Percentiles rank a stretch among this genome's conserved stretches.
Evolutionary conservation across 2,113 vertebrate genomes (phyloP).

Genomic region (Passer domesticus): DNA sequence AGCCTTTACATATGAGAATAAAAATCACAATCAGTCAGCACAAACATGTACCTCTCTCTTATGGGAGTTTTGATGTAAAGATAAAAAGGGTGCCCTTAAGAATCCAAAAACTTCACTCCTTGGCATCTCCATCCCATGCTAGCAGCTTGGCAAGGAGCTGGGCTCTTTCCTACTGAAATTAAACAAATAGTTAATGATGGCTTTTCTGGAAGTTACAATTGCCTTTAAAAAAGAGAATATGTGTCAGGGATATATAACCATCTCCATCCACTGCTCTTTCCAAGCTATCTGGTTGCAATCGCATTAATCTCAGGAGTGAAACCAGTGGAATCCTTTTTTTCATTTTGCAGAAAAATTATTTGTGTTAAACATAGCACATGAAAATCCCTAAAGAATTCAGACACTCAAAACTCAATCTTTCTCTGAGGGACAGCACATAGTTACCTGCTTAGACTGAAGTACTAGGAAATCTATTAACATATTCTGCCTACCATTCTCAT

Average conservation of each 20-base stretch:
- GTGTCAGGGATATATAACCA: neutral
- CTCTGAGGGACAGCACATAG: neutral
- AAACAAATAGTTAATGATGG: neutral
- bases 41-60: neutral
- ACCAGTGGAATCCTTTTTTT: neutral
- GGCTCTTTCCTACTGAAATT: neutral
- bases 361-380: neutral
- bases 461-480: neutral
- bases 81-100: neutral
- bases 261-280: neutral
- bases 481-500: neutral
- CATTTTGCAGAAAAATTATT: neutral
- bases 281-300: neutral
- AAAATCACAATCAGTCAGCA: neutral
- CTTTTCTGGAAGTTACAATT: neutral
- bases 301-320: neutral
- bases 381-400: neutral
- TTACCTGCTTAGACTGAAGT: neutral
- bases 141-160: neutral
- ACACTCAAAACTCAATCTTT: neutral
- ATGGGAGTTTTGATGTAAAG: neutral
- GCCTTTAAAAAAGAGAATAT: neutral
- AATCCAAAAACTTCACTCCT: neutral
- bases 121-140: neutral
- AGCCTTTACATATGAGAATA: neutral